Base-by-base conservation (phyloP, 2,888 invertebrate species). In the Nomada ruficornis region DNA sequence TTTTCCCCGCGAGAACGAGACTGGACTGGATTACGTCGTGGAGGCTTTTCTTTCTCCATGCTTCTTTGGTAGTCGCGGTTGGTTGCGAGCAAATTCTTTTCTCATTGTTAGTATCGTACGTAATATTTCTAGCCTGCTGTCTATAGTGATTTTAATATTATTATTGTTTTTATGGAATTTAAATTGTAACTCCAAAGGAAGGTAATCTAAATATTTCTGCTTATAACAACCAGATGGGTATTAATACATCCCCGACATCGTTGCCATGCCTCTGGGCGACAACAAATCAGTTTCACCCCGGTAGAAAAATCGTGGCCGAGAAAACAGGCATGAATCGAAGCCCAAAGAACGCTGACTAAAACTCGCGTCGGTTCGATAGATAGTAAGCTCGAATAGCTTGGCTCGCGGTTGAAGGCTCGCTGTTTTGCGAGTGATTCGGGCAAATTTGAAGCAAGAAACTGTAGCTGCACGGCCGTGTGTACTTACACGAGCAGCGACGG, bases 391-490 rank as follows among this genome's bases (percentile, higher is more conserved):
- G 54, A 18, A 47, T 36, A 57, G 60, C 36, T 36, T 36, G 9
- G 36, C 36, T 36, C 36, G 36, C 36, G 36, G 36, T 36, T 50
- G 68, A 11, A 44, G 11, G 26, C 57, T 26, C 62, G 59, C 79
- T 73, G 75, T 72, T 82, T 82, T 67, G 82, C 82, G 82, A 82
- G 82, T 70, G 82, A 82, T 81, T 73, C 84, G 76, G 69, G 84
- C 70, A 77, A 85, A 85, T 83, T 83, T 77, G 80, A 76, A 67
- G 72, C 68, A 70, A 75, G 84, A 76, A 82, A 80, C 81, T 68
- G 79, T 74, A 83, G 86, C 79, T 80, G 74, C 84, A 26, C 36
- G 72, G 82, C 72, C 68, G 85, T 81, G 64, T 85, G 82, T 73
- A 84, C 36, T 7, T 36, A 7, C 64, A 74, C 62, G 85, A 50